Evolutionary conservation across 2,797 vertebrate genomes (phyloP), one percentile per base, ranked within the genome.

Genomic region (Siniperca obscura): DNA sequence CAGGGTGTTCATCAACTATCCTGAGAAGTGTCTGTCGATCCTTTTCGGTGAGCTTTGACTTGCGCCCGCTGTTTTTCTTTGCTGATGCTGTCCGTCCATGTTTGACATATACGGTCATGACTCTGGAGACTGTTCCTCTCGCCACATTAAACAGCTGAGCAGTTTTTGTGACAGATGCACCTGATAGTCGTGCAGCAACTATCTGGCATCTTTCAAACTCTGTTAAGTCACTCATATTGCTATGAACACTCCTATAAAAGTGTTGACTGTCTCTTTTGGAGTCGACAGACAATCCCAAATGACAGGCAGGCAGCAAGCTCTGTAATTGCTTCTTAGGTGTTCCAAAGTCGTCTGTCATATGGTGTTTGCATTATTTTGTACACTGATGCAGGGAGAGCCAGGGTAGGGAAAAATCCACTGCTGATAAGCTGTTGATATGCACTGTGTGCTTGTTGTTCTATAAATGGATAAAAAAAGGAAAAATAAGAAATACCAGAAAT

Each of bases 181-280:
- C 82, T 0, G 61, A 86, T 0, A 88, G 75, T 21, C 13, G 25
- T 1, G 81, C 81, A 70, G 78, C 81, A 34, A 82, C 79, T 74
- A 87, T 87, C 19, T 90, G 86, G 55, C 86, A 78, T 66, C 82
- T 80, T 78, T 90, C 85, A 70, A 88, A 87, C 73, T 88, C 83
- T 40, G 76, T 88, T 57, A 90, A 62, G 64, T 90, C 86, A 61
- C 85, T 85, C 89, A 90, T 86, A 5, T 13, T 78, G 42, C n/a
- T 61, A 38, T 67, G 7, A 67, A 48, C 7, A 9, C 21, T 9
- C 3, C 17, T 17, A 11, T 13, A 9, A 1, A 40, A 22, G 56
- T 7, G 38, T 40, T 40, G 38, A 40, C 13, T 38, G 27, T 75
- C 14, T 61, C 27, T 52, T n/a, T 21, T 38, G 4, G 25, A 48